A percentile compares a stretch with the other conserved stretches of the same genome.
Evolutionary conservation across 2,888 invertebrate genomes (phyloP).

Genomic region (Catocala nupta): DNA sequence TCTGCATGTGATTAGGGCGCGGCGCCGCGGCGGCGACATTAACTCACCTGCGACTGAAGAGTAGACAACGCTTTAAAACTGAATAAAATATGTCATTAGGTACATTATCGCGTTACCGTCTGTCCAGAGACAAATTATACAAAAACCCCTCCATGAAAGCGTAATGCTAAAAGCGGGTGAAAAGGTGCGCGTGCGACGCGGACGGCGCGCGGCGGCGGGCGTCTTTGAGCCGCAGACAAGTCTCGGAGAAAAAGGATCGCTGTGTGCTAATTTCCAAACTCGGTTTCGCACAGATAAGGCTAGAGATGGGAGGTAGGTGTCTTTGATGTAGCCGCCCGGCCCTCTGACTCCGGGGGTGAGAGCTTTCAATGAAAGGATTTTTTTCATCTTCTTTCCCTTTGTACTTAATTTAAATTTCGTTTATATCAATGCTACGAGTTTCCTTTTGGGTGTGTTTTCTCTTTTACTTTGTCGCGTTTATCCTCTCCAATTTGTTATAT

Average conservation of each 20-base stretch:
- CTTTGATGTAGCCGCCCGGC: conserved; percentile 86
- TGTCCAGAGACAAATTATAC: conserved; percentile 70
- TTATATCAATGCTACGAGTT: conserved; percentile 87
- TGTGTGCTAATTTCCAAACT: conserved; percentile 85
- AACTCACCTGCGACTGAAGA: conserved; percentile 55
- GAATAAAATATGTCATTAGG: conserved; percentile 81
- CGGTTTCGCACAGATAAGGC: conserved; percentile 85
- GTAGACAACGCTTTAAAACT: conserved; percentile 63
- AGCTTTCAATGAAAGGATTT: conserved; percentile 88
- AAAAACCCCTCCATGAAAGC: conserved; percentile 76
- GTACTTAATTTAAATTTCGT: conserved; percentile 88
- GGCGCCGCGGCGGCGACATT: conserved; percentile 57
- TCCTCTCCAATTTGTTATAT: conserved; percentile 87
- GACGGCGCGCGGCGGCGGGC: conserved; percentile 36
- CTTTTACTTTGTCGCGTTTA: conserved; percentile 87
- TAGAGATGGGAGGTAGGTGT: conserved; percentile 81
- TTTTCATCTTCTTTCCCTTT: conserved; percentile 87
- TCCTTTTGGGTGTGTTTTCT: conserved; percentile 86
- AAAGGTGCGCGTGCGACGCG: conserved; percentile 79
- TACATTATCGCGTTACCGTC: conserved; percentile 72
- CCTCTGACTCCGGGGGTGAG: conserved; percentile 85
- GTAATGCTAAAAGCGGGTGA: conserved; percentile 77
- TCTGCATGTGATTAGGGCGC: conserved; percentile 53
- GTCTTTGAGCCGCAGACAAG: conserved; percentile 58
- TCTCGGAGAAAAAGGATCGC: conserved; percentile 69